A percentile compares a stretch with the other conserved stretches of the same genome.
phyloP scores from a whole-genome alignment of 2,888 invertebrate species.

The Ennomos fuscantarius region DNA sequence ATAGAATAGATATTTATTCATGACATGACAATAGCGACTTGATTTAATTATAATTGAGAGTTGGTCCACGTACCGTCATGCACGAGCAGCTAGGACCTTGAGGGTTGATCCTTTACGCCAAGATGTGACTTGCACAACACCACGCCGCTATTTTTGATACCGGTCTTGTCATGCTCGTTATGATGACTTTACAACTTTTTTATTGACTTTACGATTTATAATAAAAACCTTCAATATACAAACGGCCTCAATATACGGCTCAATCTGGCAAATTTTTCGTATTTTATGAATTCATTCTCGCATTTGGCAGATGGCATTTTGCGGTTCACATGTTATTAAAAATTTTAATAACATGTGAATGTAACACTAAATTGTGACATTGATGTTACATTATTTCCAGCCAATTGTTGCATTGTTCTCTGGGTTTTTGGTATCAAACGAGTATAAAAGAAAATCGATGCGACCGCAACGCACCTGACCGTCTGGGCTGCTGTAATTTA shows the following conservation, averaged over 20 bases:
- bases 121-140: conserved; percentile 80
- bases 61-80: conserved; percentile 67
- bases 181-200: conserved; percentile 52
- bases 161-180: conserved; percentile 46
- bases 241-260: conserved; percentile 27
- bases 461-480: conserved; percentile 34
- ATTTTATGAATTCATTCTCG: conserved; percentile 29
- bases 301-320: conserved; percentile 7
- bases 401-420: conserved; percentile 1
- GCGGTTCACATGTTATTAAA: conserved; percentile 5
- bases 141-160: conserved; percentile 68
- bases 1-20: no score
- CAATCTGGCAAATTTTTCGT: conserved; percentile 28
- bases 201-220: conserved; percentile 47
- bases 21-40: no score
- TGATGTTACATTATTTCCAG: conserved; percentile 1
- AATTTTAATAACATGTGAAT: conserved; percentile 3
- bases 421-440: background rate
- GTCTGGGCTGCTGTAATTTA: conserved; percentile 32
- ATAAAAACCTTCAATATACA: conserved; percentile 42
- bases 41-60: conserved; percentile 59
- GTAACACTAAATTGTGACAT: background rate
- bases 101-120: conserved; percentile 65
- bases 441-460: conserved; percentile 23
- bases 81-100: conserved; percentile 75